These are phyloP conservation scores for Ictalurus furcatus DNA, from an alignment of 2,113 vertebrate species.

Conservation along the genomic window DNA sequence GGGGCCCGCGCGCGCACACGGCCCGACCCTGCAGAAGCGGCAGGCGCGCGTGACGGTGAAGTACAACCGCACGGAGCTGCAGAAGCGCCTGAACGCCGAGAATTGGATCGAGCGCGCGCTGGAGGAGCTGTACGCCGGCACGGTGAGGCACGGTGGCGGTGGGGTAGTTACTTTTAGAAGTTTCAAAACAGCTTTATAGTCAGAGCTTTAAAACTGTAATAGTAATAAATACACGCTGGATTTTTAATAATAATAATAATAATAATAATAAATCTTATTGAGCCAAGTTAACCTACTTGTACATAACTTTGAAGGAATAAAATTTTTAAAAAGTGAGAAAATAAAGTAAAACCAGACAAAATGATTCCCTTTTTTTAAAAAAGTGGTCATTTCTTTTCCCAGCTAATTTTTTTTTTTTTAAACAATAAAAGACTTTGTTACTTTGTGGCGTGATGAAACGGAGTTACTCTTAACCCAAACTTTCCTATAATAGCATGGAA, in stretches of 20 bases:
- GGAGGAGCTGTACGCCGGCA: constrained; percentile 77
- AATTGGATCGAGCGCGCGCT: constrained; percentile 87
- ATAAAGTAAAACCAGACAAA: background rate
- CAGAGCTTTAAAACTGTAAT: background rate
- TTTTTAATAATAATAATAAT: no score
- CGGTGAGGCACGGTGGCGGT: constrained; percentile 72
- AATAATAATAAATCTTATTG: no score
- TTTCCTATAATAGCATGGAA: no score
- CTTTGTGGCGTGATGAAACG: no score
- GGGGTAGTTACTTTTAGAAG: background rate
- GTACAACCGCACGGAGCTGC: constrained; percentile 87
- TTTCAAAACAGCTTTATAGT: no score
- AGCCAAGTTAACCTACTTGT: background rate
- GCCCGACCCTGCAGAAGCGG: constrained; percentile 72
- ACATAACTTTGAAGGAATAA: background rate
- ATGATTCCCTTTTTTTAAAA: no score
- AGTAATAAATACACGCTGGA: background rate
- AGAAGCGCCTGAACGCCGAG: constrained; percentile 85
- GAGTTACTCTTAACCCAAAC: no score
- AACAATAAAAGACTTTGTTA: no score
- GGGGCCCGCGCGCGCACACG: constrained; percentile 50
- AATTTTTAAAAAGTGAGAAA: background rate
- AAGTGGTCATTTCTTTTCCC: no score
- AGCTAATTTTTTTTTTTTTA: no score
- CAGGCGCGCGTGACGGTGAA: constrained; percentile 87